Evolutionary conservation across 2,113 vertebrate species (phyloP).

Genomic region (Quiscalus mexicanus): DNA sequence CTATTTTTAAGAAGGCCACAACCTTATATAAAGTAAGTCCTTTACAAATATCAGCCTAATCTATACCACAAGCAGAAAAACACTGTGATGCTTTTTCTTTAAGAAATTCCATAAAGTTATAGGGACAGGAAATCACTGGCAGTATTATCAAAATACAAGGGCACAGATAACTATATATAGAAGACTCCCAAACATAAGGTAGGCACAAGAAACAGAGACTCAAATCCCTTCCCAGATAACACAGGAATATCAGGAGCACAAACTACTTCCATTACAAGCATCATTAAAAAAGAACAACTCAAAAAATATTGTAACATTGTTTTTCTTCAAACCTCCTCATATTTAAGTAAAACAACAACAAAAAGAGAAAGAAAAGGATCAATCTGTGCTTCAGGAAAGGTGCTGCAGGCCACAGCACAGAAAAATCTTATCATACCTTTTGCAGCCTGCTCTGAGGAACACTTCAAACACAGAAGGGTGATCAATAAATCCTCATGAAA

Average conservation of each 20-base stretch:
- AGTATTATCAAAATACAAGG: background rate
- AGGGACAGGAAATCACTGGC: background rate
- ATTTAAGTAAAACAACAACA: background rate
- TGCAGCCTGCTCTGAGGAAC: background rate
- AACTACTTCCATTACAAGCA: background rate
- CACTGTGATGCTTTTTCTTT: background rate
- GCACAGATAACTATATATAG: background rate
- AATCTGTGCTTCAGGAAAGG: background rate
- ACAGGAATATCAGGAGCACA: background rate
- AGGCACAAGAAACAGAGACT: background rate
- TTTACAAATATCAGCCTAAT: background rate
- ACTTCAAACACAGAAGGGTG: background rate
- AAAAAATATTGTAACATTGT: rapidly evolving
- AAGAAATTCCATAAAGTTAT: background rate
- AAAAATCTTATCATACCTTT: background rate
- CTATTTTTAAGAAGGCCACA: background rate
- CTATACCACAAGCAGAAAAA: background rate
- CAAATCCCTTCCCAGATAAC: background rate
- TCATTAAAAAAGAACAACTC: background rate
- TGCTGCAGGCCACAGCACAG: background rate
- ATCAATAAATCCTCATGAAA: background rate
- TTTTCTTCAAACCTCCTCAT: background rate
- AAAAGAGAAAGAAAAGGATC: background rate
- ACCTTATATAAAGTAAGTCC: background rate
- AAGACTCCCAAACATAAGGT: background rate